Conservation (phyloP, 2,113 vertebrate genomes). For the Guaruba guarouba region DNA sequence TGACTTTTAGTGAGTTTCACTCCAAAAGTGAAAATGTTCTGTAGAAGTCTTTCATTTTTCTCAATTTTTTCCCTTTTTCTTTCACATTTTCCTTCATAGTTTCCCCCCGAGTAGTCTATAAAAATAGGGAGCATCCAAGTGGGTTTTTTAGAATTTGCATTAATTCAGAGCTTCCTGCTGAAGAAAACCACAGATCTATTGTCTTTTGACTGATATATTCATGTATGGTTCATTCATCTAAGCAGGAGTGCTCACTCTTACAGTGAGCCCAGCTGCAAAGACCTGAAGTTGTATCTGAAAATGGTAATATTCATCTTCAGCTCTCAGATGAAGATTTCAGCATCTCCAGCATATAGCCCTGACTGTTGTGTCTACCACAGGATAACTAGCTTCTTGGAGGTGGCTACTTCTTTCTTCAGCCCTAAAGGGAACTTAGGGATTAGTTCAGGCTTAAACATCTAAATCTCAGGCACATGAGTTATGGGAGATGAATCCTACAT, state of each 20-base stretch:
- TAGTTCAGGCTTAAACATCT: neutral
- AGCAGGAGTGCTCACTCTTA: neutral
- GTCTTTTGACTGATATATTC: neutral
- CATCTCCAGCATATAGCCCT: neutral
- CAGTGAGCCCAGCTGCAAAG: neutral
- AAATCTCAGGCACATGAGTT: neutral
- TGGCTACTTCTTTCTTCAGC: neutral
- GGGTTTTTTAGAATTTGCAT: neutral
- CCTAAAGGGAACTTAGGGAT: neutral
- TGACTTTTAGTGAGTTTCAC: neutral
- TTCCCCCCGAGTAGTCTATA: neutral
- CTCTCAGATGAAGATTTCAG: neutral
- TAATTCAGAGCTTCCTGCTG: neutral
- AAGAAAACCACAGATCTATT: neutral
- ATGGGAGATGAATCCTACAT: neutral
- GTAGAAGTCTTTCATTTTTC: neutral
- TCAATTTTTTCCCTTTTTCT: rapidly evolving
- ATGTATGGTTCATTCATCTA: neutral
- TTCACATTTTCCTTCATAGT: neutral
- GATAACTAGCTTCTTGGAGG: neutral
- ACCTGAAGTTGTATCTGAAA: neutral
- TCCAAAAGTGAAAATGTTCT: neutral
- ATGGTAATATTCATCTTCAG: neutral
- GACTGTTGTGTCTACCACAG: neutral
- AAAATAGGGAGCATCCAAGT: neutral